phyloP scores from a whole-genome alignment of 1,140 invertebrate genomes.

The Zophobas morio region DNA sequence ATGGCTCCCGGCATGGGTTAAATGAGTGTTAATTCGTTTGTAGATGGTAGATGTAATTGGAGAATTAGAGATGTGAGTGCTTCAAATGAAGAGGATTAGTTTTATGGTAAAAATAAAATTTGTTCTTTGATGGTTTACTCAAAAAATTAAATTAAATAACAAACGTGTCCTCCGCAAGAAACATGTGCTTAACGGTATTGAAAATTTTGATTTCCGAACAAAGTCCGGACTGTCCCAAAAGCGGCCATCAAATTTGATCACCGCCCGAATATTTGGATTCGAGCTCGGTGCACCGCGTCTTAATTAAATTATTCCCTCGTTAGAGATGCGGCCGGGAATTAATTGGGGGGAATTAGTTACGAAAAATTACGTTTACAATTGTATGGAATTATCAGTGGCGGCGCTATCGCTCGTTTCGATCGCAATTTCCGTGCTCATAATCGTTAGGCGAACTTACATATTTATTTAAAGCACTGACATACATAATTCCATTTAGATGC shows the following conservation, averaged over 20 bases:
- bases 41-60: too few species aligned
- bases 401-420: constrained; percentile 39
- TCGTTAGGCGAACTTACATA: constrained; percentile 46
- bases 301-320: constrained; percentile 48
- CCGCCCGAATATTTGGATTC: too few species aligned
- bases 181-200: neutral
- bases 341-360: constrained; percentile 51
- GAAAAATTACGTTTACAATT: constrained; percentile 51
- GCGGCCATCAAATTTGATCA: too few species aligned
- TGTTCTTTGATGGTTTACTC: too few species aligned
- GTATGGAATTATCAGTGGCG: constrained; percentile 33
- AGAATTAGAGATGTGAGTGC: too few species aligned
- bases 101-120: too few species aligned
- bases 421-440: constrained; percentile 33
- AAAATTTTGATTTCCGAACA: neutral
- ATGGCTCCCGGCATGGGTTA: too few species aligned
- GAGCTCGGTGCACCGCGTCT: neutral
- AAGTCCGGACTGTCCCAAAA: too few species aligned
- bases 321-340: constrained; percentile 48
- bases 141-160: too few species aligned
- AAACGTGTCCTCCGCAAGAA: too few species aligned
- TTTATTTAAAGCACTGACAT: constrained; percentile 53
- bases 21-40: too few species aligned
- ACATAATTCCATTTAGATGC: constrained; percentile 52
- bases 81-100: too few species aligned